Evolutionary conservation across 2,113 vertebrate genomes (phyloP).

Genomic region (Sturnira hondurensis): DNA sequence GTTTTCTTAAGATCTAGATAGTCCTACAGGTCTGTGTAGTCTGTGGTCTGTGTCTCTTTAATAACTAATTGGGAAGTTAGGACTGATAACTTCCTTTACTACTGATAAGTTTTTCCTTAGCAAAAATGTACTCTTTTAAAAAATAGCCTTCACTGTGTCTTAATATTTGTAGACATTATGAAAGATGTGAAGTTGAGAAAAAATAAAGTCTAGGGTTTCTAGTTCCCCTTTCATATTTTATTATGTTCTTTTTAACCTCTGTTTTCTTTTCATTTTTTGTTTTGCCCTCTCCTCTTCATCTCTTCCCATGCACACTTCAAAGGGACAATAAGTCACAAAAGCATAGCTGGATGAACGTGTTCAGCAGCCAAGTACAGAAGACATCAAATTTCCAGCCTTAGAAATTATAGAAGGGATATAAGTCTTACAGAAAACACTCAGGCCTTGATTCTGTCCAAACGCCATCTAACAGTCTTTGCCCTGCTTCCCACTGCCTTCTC

Average conservation of each 20-base stretch:
- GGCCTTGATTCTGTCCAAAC: background rate
- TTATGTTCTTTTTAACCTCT: background rate
- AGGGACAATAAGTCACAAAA: slow-evolving; percentile 18
- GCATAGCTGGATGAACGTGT: background rate
- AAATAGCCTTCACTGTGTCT: background rate
- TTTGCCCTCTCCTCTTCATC: background rate
- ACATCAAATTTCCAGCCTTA: background rate
- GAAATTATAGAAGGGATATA: background rate
- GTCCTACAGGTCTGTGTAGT: background rate
- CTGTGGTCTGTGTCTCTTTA: background rate
- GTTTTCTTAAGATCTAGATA: background rate
- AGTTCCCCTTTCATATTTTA: background rate
- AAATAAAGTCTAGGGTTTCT: background rate
- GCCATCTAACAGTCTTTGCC: background rate
- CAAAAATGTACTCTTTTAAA: background rate
- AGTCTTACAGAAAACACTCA: background rate
- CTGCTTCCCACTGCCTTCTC: background rate
- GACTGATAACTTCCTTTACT: background rate
- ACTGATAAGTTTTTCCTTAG: background rate
- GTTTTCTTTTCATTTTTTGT: background rate
- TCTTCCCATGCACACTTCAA: background rate
- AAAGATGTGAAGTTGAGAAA: background rate
- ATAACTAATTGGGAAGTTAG: background rate
- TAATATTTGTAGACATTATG: background rate
- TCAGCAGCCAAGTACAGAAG: background rate